Base-by-base conservation (phyloP, 2,797 vertebrate species). In the Heterohyrax brucei region DNA sequence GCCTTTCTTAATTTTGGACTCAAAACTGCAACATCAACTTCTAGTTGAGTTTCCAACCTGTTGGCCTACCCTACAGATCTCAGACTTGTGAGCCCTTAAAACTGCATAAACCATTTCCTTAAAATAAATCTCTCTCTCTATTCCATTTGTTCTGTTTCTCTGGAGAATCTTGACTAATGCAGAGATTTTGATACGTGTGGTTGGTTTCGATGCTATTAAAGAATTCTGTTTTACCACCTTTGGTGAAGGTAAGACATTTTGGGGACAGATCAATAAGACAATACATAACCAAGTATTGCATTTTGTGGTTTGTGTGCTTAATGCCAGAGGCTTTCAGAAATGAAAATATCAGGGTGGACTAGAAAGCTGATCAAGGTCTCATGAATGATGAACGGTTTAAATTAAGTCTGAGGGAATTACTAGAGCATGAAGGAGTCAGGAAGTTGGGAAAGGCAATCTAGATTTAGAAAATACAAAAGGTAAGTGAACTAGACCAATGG, bases 231-330 rank as follows among this genome's bases (percentile, higher is more conserved):
- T 61, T 89, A 79, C 0, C n/a, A 50, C 78, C 30, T 91, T 76
- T 61, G 75, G 39, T 79, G 33, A 85, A 92, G 72, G 39, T 7
- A 90, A 75, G 24, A n/a, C 16, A 30, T 90, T 62, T 95, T 39
- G 14, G 24, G 19, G 18, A 44, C 75, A 88, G 64, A 19, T 84
- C 64, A 94, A 30, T 61, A 88, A 59, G 50, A 62, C 30, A 79
- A 21, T 70, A 28, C 14, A 22, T 44, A 91, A 85, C 26, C 50
- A 82, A 79, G 7, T 18, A 66, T 59, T 1, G 30, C 39, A 12
- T 95, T 70, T 39, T 90, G 16, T 82, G 81, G 44, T 82, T 84
- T 78, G 64, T 4, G 72, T 76, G 82, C 26, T 81, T 79, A 87
- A 7, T 90, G 10, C 21, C 61, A 18, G 77, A 77, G 46, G 50